Evolutionary conservation across 1,140 invertebrate genomes (phyloP), one percentile per base, ranked within the genome.

Genomic region (Drosophila mojavensis): DNA sequence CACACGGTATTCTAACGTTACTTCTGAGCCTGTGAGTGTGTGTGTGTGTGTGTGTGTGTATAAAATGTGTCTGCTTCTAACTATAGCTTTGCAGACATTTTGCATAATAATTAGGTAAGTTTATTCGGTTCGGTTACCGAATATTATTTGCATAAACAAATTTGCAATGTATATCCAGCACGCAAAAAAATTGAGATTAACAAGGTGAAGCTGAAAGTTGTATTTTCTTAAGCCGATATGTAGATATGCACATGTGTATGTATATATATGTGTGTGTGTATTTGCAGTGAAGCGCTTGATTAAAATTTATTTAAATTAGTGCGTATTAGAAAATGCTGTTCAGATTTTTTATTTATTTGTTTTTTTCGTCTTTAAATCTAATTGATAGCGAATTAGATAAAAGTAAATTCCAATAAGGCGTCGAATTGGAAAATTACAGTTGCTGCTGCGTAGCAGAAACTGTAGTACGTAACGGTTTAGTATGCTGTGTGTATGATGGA

Each of bases 81-180:
- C 55, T 55, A 2, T 15, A 59, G 41, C 56, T 36, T 50, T 50
- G 15, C n/a, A 43, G 55, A 47, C 64, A 20, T 66, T 66, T 50
- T 51, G 55, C 54, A 60, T 50, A 13, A n/a, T 67, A 67, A 60
- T 60, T 53, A 60, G 26, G 4, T 15, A 53, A 51, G 45, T 39
- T 50, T 28, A 66, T 58, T 33, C 43, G 56, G n/a, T 30, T 58
- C 17, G 33, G 30, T 30, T 48, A 53, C 53, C 36, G 53, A 17
- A 24, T 17, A 4, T 11, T 10, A 68, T 68, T 68, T 68, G 47
- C 55, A 68, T 53, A 51, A 43, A 63, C 39, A 53, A 47, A 51
- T 59, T 51, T 28, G 15, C 43, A 48, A 48, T 61, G 30, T 55
- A 20, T 45, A 51, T 20, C 50, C 43, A 15, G 51, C 41, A 51